Evolutionary conservation across 2,797 vertebrate genomes (phyloP), one percentile per base, ranked within the genome.

Genomic region (Sebastes trivittatus): DNA sequence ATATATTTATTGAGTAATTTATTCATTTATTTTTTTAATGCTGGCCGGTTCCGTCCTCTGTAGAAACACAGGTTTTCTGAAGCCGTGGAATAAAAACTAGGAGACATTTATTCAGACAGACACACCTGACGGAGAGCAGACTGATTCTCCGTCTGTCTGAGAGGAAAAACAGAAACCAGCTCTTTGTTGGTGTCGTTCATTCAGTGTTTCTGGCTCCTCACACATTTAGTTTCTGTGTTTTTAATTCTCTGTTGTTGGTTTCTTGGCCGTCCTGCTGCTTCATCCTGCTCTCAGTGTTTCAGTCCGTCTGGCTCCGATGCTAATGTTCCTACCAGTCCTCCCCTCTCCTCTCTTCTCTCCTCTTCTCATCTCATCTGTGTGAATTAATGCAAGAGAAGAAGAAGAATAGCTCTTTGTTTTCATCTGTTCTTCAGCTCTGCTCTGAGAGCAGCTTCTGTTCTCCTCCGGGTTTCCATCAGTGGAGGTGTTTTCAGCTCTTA

Each of bases 291-390:
- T 67, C 34, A 9, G 11, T 55, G 66, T 55, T 65, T 61, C 59
- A 1, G 34, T 30, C 46, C 4, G 64, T 86, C 80, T 79, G 87
- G 69, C 60, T 72, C 9, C 2, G 16, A 82, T 68, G 77, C 75
- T 87, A 79, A 78, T 72, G 70, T 59, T 65, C 78, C 80, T 67
- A 16, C 81, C 74, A 34, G 78, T 2, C 52, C 71, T 63, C 27
- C 27, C 36, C 8, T 2, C 2, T 4, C 71, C 2, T 6, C 73
- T 42, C 38, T 42, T 3, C 6, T 16, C 38, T 42, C 38, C 36
- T 38, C 36, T 42, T 42, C 38, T 42, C 38, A 42, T 78, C 71
- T 49, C 59, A 72, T 73, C 63, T 59, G 65, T 64, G 67, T 27
- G 74, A 77, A 55, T 32, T 69, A 78, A 67, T 60, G 71, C 22